Evolutionary conservation across 2,797 vertebrate genomes (phyloP).

Genomic region (Coreius guichenoti): DNA sequence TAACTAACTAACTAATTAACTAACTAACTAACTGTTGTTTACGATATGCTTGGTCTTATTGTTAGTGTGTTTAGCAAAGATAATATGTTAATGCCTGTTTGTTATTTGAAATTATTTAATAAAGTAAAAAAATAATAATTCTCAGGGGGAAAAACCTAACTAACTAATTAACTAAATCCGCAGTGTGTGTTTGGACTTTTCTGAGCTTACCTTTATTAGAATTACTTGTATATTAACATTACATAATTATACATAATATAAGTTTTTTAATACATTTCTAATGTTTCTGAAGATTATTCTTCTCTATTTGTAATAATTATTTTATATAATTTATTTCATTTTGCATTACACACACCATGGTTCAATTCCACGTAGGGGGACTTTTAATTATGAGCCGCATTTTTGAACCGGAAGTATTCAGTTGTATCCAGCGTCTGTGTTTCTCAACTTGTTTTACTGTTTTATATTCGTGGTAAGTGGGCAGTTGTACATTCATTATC

Average conservation of each 20-base stretch:
- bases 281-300: background rate
- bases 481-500: background rate
- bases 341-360: no score
- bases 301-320: no score
- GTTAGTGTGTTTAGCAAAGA: no score
- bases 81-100: no score
- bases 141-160: no score
- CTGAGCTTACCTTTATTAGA: background rate
- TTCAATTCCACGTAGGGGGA: background rate
- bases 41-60: no score
- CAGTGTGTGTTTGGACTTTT: background rate
- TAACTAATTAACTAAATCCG: background rate
- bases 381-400: background rate
- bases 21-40: no score
- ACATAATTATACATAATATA: background rate
- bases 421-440: background rate
- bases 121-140: no score
- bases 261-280: background rate
- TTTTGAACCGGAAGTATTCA: conserved; percentile 34
- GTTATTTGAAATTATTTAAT: no score
- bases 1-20: background rate
- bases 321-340: background rate
- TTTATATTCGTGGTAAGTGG: conserved; percentile 25
- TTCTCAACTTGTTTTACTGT: conserved; percentile 19
- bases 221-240: background rate